Conservation (phyloP, 2,888 invertebrate species). For the Argynnis bischoffii region DNA sequence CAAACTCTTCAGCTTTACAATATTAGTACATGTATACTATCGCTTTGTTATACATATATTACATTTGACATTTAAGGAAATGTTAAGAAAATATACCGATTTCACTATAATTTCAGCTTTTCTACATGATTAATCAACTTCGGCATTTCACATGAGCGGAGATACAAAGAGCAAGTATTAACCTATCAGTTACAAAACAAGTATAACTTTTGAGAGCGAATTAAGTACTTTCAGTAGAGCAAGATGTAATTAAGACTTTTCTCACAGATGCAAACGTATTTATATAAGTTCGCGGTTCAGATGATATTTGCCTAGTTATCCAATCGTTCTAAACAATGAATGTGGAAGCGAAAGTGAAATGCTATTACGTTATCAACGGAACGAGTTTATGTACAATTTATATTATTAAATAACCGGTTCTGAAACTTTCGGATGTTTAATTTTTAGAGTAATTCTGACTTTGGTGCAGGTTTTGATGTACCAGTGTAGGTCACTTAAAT, state of each 20-base stretch:
- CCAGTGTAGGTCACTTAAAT: background rate
- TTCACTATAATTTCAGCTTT: too few species aligned
- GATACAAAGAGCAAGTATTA: background rate
- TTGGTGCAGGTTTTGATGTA: background rate
- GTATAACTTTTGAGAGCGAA: constrained; percentile 45
- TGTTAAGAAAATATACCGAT: too few species aligned
- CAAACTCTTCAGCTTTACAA: too few species aligned
- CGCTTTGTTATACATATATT: too few species aligned
- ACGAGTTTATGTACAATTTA: constrained; percentile 39
- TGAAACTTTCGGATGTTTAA: constrained; percentile 29
- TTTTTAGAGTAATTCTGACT: constrained; percentile 1
- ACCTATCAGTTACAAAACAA: constrained; percentile 12
- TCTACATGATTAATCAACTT: too few species aligned
- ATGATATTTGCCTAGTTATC: constrained; percentile 75
- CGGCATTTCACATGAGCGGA: constrained; percentile 44
- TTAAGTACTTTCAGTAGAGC: constrained; percentile 57
- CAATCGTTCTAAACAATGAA: constrained; percentile 77
- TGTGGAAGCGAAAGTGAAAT: constrained; percentile 78
- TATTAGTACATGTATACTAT: too few species aligned
- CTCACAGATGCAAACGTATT: constrained; percentile 62
- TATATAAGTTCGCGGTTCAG: constrained; percentile 67
- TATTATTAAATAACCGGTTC: constrained; percentile 41
- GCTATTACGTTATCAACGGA: constrained; percentile 69
- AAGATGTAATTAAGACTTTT: constrained; percentile 69
- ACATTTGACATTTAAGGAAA: too few species aligned